Evolutionary conservation across 2,113 vertebrate species (phyloP).

Genomic region (Lycocorax pyrrhopterus): DNA sequence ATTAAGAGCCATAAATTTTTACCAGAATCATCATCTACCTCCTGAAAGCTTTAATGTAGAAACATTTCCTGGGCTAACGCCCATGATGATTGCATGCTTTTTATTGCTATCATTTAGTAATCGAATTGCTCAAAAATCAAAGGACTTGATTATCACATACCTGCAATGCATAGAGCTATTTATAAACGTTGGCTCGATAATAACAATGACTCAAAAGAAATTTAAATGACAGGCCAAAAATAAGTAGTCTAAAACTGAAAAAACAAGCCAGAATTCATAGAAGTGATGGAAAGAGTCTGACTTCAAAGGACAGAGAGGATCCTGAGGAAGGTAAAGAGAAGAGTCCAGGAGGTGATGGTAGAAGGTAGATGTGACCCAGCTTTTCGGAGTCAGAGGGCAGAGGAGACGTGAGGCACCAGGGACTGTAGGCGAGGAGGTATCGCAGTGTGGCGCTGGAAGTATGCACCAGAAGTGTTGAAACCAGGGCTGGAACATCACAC

Average conservation of each 20-base stretch:
- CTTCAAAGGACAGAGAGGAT: neutral
- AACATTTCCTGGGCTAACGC: neutral
- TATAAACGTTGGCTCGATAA: constrained; percentile 16
- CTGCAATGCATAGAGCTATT: constrained; percentile 10
- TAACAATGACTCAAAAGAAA: constrained; percentile 34
- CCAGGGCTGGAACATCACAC: neutral
- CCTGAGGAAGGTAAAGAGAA: neutral
- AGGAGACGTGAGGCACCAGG: neutral
- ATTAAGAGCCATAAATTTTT: neutral
- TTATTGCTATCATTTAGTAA: constrained; percentile 20
- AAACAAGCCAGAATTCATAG: neutral
- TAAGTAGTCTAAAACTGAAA: constrained; percentile 4
- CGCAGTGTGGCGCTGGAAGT: neutral
- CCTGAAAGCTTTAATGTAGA: neutral
- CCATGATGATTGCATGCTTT: neutral
- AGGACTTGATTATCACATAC: constrained; percentile 10
- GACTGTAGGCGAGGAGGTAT: neutral
- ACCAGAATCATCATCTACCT: neutral
- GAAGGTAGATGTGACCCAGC: neutral
- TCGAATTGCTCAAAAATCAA: constrained; percentile 29
- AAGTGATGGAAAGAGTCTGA: neutral
- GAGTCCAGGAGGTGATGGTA: neutral
- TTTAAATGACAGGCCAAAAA: constrained; percentile 5
- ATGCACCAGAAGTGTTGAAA: neutral
- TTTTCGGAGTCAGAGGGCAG: neutral